Evolutionary conservation across 2,797 vertebrate genomes (phyloP), one percentile per base, ranked within the genome.

Genomic region (Austrolebias charrua): DNA sequence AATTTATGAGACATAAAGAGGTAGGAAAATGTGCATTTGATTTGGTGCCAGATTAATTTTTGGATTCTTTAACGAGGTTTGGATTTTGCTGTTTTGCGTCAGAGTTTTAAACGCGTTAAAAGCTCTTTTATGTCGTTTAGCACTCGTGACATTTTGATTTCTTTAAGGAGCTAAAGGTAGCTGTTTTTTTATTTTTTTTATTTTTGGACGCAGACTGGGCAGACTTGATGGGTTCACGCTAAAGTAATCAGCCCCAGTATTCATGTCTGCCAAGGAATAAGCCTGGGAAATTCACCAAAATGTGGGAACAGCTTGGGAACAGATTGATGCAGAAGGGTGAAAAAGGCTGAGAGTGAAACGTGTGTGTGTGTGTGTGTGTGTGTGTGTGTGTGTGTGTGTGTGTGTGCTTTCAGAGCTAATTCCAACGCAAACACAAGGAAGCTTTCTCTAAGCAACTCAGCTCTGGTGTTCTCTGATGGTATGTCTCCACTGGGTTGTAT

Each of bases 1-100:
- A 95, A 97, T 98, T 98, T 97, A 98, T 95, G 96, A 95, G 95
- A 95, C 93, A 94, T 94, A 95, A 92, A 94, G 94, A 94, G 92
- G 91, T 92, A 92, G 95, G 92, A 40, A 95, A 96, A 95, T 94
- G 94, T 93, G 94, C 93, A 94, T 88, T 90, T 92, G 92, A 84
- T 92, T 89, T 70, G 81, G 82, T 93, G 94, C 94, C 94, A 95
- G 94, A 94, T 94, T 94, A 95, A 93, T 96, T 95, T 96, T 94
- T 91, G 92, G 95, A 95, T 95, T 94, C 90, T 94, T 95, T 95
- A 95, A 95, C 93, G 93, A 95, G 94, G 92, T 95, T 95, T 95
- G 93, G 93, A 95, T 94, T n/a, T 94, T 92, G 90, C 91, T 88
- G 93, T 93, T 95, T 90, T 90, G 93, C 94, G 91, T 94, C 91